A percentile compares a stretch with the other conserved stretches of the same genome.
These are phyloP conservation scores for Spheniscus mendiculus DNA, from an alignment of 2,113 vertebrate species.

Conservation along the genomic window DNA sequence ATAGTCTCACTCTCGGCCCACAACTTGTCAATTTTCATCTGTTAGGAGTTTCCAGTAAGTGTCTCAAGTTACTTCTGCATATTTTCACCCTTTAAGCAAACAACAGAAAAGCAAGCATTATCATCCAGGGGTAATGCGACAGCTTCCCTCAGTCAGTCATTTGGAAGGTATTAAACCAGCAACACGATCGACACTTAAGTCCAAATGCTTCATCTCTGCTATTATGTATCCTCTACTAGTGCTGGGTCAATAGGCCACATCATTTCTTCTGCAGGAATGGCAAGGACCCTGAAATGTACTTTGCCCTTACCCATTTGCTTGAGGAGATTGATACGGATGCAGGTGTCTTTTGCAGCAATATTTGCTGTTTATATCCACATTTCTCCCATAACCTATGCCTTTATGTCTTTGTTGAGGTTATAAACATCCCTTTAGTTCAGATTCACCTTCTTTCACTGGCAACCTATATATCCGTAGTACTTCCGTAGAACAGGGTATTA, in stretches of 20 bases:
- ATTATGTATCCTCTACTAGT: background rate
- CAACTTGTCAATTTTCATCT: background rate
- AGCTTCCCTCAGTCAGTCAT: background rate
- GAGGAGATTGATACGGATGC: conserved; percentile 8
- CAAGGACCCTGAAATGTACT: background rate
- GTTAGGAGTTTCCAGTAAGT: background rate
- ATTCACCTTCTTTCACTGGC: background rate
- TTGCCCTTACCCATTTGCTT: background rate
- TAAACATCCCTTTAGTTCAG: conserved; percentile 27
- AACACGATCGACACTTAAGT: background rate
- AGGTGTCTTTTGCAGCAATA: background rate
- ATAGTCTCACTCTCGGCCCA: background rate
- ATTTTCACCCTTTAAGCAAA: background rate
- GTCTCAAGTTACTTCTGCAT: background rate
- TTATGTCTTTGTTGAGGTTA: conserved; percentile 19
- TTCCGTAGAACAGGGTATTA: background rate
- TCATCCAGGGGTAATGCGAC: background rate
- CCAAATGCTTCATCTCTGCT: background rate
- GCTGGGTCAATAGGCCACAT: background rate
- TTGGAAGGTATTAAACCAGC: background rate
- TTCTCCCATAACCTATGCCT: conserved; percentile 11
- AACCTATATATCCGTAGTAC: background rate
- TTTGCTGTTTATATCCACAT: conserved; percentile 31
- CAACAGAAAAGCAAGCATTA: background rate
- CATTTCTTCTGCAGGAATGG: background rate